A percentile compares a stretch with the other conserved stretches of the same genome.
phyloP scores from a whole-genome alignment of 2,797 vertebrate genomes.

The Argya squamiceps region DNA sequence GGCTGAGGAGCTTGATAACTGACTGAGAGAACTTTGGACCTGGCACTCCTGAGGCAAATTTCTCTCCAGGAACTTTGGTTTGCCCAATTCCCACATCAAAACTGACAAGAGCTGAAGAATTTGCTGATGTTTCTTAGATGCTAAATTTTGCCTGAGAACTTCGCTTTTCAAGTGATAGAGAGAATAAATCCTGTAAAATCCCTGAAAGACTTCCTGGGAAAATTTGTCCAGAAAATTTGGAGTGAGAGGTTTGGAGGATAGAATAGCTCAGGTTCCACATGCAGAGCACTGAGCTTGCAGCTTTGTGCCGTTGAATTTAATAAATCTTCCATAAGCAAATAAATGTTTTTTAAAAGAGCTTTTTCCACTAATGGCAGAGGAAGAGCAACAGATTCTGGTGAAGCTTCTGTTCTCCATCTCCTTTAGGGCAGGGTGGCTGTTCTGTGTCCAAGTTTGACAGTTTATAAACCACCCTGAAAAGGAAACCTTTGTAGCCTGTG shows the following conservation, averaged over 20 bases:
- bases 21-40: neutral
- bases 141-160: neutral
- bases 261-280: neutral
- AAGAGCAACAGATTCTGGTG: neutral
- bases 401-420: conserved; percentile 17
- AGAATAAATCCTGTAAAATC: neutral
- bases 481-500: neutral
- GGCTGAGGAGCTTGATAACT: neutral
- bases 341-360: neutral
- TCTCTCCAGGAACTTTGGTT: neutral
- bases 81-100: conserved; percentile 5
- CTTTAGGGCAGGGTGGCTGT: conserved; percentile 10
- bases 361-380: neutral
- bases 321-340: neutral
- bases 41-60: neutral
- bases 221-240: neutral
- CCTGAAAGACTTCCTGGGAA: neutral
- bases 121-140: neutral
- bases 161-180: neutral
- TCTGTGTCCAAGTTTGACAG: conserved; percentile 9
- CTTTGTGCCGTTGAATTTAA: neutral
- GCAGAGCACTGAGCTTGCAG: neutral
- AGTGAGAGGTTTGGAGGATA: neutral
- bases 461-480: conserved; percentile 34
- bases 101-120: neutral